Evolutionary conservation across 1,140 invertebrate species (phyloP).

Genomic region (Drosophila neocordata): DNA sequence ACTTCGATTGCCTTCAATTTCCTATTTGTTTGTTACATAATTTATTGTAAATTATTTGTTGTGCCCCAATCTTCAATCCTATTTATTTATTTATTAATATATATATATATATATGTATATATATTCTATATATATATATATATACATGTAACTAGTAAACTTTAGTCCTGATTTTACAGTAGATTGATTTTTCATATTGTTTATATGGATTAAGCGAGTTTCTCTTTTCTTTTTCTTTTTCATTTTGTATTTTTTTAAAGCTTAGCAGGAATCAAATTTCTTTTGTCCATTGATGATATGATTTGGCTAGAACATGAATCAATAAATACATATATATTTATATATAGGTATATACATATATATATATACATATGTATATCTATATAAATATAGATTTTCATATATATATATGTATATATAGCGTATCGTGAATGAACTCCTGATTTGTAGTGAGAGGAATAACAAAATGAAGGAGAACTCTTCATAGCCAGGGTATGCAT

Average conservation of each 20-base stretch:
- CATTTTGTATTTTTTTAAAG: conserved; percentile 46
- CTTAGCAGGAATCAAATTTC: conserved; percentile 56
- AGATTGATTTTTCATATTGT: conserved; percentile 27
- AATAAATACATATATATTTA: conserved; percentile 30
- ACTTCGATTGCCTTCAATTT: conserved; percentile 80
- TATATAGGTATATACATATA: conserved; percentile 31
- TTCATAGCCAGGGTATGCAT: conserved; percentile 77
- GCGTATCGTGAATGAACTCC: neutral
- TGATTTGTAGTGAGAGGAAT: neutral
- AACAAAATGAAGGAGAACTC: neutral
- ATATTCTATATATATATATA: no score
- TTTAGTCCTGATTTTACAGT: neutral
- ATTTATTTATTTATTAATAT: conserved; percentile 4
- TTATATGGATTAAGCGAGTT: conserved; percentile 35
- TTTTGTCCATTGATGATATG: conserved; percentile 64
- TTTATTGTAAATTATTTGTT: neutral
- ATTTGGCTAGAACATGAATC: conserved; percentile 42
- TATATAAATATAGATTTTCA: conserved; percentile 5
- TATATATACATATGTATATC: conserved; percentile 26
- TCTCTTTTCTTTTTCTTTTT: neutral
- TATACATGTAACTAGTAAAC: conserved; percentile 20
- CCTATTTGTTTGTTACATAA: conserved; percentile 34
- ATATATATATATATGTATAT: conserved; percentile 17
- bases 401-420: conserved; percentile 15
- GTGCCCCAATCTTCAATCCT: neutral